Evolutionary conservation across 2,113 vertebrate species (phyloP).

Genomic region (Sciurus niger): DNA sequence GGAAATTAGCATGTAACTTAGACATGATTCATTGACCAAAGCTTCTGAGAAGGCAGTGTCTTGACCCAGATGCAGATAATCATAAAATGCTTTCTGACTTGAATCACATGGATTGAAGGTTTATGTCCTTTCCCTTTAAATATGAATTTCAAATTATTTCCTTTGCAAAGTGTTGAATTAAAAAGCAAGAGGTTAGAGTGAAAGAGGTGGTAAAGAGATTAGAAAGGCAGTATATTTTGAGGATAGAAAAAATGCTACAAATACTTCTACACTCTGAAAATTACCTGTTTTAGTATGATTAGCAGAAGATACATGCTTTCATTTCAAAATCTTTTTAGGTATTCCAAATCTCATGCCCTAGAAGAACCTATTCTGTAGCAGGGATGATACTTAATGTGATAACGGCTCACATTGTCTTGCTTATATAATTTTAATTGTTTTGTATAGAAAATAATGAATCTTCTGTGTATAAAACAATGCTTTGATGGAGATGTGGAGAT

Average conservation of each 20-base stretch:
- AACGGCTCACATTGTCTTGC: background rate
- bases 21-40: constrained; percentile 64
- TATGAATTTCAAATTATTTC: constrained; percentile 67
- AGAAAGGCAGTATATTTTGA: background rate
- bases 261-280: background rate
- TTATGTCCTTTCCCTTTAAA: constrained; percentile 70
- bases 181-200: background rate
- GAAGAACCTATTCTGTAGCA: background rate
- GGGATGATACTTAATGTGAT: background rate
- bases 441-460: background rate
- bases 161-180: constrained; percentile 14
- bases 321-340: background rate
- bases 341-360: background rate
- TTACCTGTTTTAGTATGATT: background rate
- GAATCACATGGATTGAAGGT: background rate
- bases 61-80: constrained; percentile 60
- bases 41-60: constrained; percentile 65
- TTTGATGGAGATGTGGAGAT: background rate
- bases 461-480: background rate
- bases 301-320: background rate
- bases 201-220: background rate
- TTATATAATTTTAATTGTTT: background rate
- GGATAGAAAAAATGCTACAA: background rate
- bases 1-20: constrained; percentile 70
- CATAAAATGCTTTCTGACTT: constrained; percentile 72